Evolutionary conservation across 2,888 invertebrate genomes (phyloP).

Genomic region (Labia minor): DNA sequence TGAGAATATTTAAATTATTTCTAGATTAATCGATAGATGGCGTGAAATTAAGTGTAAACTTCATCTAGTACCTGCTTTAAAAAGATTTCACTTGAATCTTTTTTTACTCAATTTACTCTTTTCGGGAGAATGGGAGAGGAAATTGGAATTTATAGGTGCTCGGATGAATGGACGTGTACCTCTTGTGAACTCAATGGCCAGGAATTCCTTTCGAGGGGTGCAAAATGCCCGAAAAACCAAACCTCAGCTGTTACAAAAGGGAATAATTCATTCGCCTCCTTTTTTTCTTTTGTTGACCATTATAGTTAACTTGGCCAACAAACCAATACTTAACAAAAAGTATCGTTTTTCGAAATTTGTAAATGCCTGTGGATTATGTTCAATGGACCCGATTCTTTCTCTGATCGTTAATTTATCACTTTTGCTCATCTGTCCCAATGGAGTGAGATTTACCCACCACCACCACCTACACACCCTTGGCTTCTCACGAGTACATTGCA

Average conservation of each 20-base stretch:
- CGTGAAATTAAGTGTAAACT: neutral
- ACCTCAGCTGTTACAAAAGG: neutral
- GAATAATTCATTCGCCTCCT: neutral
- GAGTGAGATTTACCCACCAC: too few relatives aligned
- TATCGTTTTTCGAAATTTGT: constrained; percentile 13
- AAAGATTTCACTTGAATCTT: neutral
- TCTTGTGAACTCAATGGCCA: constrained; percentile 1
- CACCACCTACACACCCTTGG: too few relatives aligned
- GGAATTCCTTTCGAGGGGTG: neutral
- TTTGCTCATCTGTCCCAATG: too few relatives aligned
- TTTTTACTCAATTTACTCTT: constrained; percentile 2
- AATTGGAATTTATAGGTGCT: neutral
- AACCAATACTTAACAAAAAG: neutral
- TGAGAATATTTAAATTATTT: too few relatives aligned
- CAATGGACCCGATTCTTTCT: neutral
- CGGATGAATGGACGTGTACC: neutral
- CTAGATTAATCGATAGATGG: too few relatives aligned
- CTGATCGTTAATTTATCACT: too few relatives aligned
- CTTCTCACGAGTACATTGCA: too few relatives aligned
- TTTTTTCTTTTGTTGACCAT: neutral
- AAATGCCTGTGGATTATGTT: neutral
- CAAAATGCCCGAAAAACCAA: neutral
- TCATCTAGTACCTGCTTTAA: neutral
- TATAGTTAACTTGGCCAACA: neutral
- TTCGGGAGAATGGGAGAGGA: neutral